phyloP scores from a whole-genome alignment of 2,888 invertebrate species.

The Mesorhabditis spiculigera region DNA sequence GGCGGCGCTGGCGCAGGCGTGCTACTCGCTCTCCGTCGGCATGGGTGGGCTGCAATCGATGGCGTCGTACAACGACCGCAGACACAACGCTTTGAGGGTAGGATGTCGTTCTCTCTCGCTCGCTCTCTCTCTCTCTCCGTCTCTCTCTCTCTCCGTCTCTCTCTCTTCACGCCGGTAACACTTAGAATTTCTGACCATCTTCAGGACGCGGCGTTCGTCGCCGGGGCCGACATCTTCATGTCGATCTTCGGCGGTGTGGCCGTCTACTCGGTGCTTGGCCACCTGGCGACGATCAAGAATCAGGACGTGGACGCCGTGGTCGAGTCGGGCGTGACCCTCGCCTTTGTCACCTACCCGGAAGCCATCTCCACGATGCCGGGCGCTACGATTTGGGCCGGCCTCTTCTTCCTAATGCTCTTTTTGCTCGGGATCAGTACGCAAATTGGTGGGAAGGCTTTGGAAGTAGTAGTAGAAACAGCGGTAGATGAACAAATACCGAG shows the following conservation, averaged over 20 bases:
- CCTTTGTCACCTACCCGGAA: conserved; percentile 60
- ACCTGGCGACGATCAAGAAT: conserved; percentile 27
- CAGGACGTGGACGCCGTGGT: conserved; percentile 26
- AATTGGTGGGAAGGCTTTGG: conserved; percentile 20
- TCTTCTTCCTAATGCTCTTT: conserved; percentile 61
- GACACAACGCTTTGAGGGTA: conserved; percentile 39
- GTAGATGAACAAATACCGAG: background rate
- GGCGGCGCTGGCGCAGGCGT: conserved; percentile 47
- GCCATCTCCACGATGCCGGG: conserved; percentile 57
- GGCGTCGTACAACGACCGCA: conserved; percentile 45
- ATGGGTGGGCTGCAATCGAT: conserved; percentile 47
- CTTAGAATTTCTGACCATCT: background rate
- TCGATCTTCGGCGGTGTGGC: conserved; percentile 40
- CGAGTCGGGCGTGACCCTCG: conserved; percentile 59
- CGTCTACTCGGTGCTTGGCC: conserved; percentile 43
- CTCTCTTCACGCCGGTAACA: background rate
- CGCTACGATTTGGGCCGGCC: conserved; percentile 58
- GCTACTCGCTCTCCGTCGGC: conserved; percentile 50
- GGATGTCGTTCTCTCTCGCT: background rate
- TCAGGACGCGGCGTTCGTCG: conserved; percentile 44
- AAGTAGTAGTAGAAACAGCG: conserved; percentile 2
- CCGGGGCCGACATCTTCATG: conserved; percentile 47
- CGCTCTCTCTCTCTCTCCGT: background rate
- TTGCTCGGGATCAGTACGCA: conserved; percentile 57
- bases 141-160: background rate